These are phyloP conservation scores for Tenrec ecaudatus DNA, from an alignment of 2,113 vertebrate species.

Conservation along the genomic window DNA sequence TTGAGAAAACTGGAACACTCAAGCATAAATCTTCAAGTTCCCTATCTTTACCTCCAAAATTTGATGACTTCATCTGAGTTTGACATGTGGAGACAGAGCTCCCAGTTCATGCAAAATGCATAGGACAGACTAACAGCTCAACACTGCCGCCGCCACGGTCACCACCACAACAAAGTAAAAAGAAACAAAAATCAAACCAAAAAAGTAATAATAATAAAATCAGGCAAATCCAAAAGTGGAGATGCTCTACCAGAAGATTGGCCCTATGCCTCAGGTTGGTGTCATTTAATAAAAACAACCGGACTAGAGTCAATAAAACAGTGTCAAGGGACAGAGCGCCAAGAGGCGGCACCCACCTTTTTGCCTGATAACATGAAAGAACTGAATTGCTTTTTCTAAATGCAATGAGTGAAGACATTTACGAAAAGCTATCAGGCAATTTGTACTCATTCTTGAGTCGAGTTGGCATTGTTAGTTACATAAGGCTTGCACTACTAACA, in stretches of 20 bases:
- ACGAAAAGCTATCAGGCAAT: background rate
- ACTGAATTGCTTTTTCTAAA: background rate
- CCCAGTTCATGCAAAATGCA: background rate
- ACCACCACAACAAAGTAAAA: too few species aligned
- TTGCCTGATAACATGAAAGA: background rate
- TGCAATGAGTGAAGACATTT: background rate
- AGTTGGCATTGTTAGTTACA: too few species aligned
- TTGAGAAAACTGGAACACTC: background rate
- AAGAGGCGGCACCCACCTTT: background rate
- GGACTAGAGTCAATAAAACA: background rate
- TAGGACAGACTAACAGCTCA: background rate
- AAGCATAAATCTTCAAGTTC: background rate
- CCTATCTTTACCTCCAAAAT: conserved; percentile 11
- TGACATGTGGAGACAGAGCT: background rate
- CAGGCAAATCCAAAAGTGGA: background rate
- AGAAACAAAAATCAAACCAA: background rate
- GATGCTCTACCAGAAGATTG: background rate
- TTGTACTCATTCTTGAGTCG: background rate
- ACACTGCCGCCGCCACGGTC: background rate
- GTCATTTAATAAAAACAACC: background rate
- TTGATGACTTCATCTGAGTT: conserved; percentile 15
- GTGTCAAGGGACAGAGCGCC: background rate
- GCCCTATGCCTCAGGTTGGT: background rate
- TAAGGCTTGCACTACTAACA: too few species aligned
- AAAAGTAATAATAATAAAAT: background rate